Base-by-base conservation (phyloP, 2,888 invertebrate genomes). In the Charanyca ferruginea region DNA sequence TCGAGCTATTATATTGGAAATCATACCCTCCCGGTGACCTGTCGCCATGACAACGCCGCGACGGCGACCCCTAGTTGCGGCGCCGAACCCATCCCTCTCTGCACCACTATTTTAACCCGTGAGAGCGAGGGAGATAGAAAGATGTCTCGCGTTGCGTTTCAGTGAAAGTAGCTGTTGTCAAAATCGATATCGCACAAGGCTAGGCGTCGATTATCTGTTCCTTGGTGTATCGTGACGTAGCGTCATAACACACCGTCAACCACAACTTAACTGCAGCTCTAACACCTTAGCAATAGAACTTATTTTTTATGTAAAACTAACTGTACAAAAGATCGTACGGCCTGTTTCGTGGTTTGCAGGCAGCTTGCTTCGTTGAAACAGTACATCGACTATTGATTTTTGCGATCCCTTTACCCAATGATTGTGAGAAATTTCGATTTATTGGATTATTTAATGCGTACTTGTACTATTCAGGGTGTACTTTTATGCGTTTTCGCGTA, bases 111-210 rank as follows among this genome's bases (percentile, higher is more conserved):
- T 73, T 73, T 76, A 41, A 25, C 38, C 22, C 23, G 0, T 73
- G 71, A 44, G 87, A 48, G 42, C 1, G 76, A 93, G 64, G 58
- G 90, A 84, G 91, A 90, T 44, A 62, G 70, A 0, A n/a, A 69
- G 77, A 84, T 22, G 11, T 66, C 48, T 81, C 69, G 64, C 41
- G 13, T 78, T 89, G 80, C 86, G 86, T 83, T 86, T 81, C 66
- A 82, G 83, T 83, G 85, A 90, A 90, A 90, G 88, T 88, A 85
- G 89, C 89, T 87, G 89, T 86, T 84, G 87, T 91, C 91, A 95
- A 95, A 95, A 96, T 96, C 95, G 95, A 96, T 96, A 95, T 95
- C 94, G 94, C 94, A 93, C 95, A 95, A 95, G 95, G 95, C 95
- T 95, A 93, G 92, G 89, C 93, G 95, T 95, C 95, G 95, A 95